Evolutionary conservation across 1,140 invertebrate genomes (phyloP).

Genomic region (Meteorus sp.): DNA sequence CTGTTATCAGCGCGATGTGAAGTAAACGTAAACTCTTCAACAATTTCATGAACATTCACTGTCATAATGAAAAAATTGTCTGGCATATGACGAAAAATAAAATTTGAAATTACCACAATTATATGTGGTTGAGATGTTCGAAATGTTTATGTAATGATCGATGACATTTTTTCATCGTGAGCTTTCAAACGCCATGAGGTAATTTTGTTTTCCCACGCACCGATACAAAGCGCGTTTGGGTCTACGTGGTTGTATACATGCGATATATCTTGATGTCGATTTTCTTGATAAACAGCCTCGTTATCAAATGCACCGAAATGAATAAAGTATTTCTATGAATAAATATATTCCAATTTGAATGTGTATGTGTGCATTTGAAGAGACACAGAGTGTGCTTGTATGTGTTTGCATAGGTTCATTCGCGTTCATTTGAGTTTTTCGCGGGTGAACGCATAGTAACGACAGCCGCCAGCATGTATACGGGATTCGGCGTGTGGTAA

Average conservation of each 20-base stretch:
- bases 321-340: constrained; percentile 26
- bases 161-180: not conserved
- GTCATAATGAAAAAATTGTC: too few relatives aligned
- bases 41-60: not conserved
- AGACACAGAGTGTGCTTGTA: not conserved
- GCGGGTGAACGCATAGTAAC: not conserved
- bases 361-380: not conserved
- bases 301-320: constrained; percentile 27
- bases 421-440: constrained; percentile 6
- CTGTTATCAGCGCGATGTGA: too few relatives aligned
- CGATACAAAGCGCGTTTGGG: too few relatives aligned
- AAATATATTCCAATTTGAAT: constrained; percentile 14
- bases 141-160: not conserved
- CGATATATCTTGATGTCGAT: constrained; percentile 1
- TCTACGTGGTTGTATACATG: not conserved
- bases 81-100: too few relatives aligned
- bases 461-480: not conserved
- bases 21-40: too few relatives aligned
- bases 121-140: not conserved
- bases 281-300: constrained; percentile 25
- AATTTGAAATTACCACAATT: too few relatives aligned
- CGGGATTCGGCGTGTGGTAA: constrained; percentile 22
- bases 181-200: not conserved
- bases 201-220: constrained; percentile 20
- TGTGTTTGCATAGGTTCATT: constrained; percentile 7